Evolutionary conservation across 2,797 vertebrate genomes (phyloP).

Genomic region (Notoglanidium macrostoma): DNA sequence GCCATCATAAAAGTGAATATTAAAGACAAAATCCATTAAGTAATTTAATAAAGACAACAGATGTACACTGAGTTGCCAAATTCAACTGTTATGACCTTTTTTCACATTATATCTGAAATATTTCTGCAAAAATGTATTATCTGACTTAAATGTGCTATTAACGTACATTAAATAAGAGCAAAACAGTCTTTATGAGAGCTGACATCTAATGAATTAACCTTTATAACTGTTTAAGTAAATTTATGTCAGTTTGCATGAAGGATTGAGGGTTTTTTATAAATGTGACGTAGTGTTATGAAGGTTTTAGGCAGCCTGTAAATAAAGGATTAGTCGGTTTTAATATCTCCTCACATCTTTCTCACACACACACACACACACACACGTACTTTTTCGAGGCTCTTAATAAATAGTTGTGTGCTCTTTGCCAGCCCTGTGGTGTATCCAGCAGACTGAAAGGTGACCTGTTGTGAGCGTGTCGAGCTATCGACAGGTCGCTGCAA

Average conservation of each 20-base stretch:
- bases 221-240: neutral
- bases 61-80: neutral
- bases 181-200: neutral
- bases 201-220: neutral
- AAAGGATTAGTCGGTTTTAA: neutral
- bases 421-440: conserved; percentile 33
- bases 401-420: conserved; percentile 43
- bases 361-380: neutral
- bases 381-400: neutral
- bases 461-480: conserved; percentile 48
- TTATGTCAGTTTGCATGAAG: neutral
- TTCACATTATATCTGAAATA: neutral
- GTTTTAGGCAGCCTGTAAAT: neutral
- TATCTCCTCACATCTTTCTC: neutral
- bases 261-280: neutral
- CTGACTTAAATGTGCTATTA: neutral
- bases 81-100: neutral
- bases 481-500: conserved; percentile 52
- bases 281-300: neutral
- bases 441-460: conserved; percentile 56
- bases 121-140: neutral
- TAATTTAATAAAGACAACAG: neutral
- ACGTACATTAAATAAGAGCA: neutral
- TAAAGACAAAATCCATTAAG: neutral
- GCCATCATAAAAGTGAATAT: neutral